phyloP scores from a whole-genome alignment of 1,140 invertebrate species.

The Maniola jurtina region DNA sequence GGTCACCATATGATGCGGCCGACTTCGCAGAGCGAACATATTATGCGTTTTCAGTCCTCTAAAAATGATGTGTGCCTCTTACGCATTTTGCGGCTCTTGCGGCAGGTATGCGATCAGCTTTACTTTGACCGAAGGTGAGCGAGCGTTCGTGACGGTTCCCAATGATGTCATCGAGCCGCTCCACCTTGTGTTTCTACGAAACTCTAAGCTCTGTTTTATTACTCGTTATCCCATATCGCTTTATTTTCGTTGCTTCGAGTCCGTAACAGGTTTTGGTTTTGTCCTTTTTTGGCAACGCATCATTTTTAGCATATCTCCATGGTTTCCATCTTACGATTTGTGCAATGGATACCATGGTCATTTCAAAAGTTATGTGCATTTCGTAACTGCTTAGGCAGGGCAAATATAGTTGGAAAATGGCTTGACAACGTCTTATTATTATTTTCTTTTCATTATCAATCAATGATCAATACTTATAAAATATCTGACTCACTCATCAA shows the following conservation, averaged over 20 bases:
- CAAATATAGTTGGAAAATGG: neutral
- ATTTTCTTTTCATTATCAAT: too few species aligned
- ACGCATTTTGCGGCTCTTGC: too few species aligned
- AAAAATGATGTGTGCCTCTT: too few species aligned
- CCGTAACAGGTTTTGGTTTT: slow-evolving; percentile 57
- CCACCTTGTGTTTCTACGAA: slow-evolving; percentile 65
- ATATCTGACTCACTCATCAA: too few species aligned
- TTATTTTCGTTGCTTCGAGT: slow-evolving; percentile 45
- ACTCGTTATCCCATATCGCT: slow-evolving; percentile 50
- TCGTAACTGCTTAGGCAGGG: neutral
- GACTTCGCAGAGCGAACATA: too few species aligned
- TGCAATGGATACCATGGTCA: slow-evolving; percentile 16
- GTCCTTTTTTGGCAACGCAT: slow-evolving; percentile 40
- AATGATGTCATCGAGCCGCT: slow-evolving; percentile 62
- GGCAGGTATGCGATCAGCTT: too few species aligned
- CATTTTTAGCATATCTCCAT: slow-evolving; percentile 31
- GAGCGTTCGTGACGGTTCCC: slow-evolving; percentile 44
- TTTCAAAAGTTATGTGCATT: slow-evolving; percentile 9
- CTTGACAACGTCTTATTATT: too few species aligned
- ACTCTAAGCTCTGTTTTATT: slow-evolving; percentile 65
- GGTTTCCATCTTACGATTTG: slow-evolving; percentile 4
- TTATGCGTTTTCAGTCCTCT: too few species aligned
- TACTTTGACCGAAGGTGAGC: slow-evolving; percentile 47
- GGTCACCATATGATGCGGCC: too few species aligned
- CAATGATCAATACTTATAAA: too few species aligned